Conservation (phyloP, 1,140 invertebrate species). For the Helicoverpa zea region DNA sequence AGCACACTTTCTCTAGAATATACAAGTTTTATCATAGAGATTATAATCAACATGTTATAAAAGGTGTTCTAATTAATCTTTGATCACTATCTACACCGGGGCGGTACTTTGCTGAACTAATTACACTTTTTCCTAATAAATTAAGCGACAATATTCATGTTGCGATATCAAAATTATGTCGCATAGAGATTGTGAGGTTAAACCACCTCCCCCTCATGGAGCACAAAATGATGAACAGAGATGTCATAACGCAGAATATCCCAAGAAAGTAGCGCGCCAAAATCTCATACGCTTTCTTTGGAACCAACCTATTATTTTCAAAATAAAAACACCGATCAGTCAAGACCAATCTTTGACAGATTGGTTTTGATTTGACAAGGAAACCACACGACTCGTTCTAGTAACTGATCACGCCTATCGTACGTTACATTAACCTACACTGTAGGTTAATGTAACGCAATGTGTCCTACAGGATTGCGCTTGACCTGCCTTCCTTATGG, state of each 20-base stretch:
- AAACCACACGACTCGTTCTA: background rate
- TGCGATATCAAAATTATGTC: background rate
- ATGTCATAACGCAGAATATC: too few species aligned
- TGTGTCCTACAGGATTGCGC: too few species aligned
- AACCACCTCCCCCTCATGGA: background rate
- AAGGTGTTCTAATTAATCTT: slow-evolving; percentile 17
- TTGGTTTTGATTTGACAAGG: too few species aligned
- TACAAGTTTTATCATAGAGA: slow-evolving; percentile 6
- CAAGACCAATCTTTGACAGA: too few species aligned
- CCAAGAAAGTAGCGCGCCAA: too few species aligned
- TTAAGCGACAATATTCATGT: slow-evolving; percentile 1
- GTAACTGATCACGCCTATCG: background rate
- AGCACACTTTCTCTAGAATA: background rate
- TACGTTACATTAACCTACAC: background rate
- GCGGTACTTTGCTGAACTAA: background rate
- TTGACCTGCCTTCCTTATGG: too few species aligned
- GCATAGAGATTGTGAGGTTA: background rate
- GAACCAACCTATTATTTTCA: too few species aligned
- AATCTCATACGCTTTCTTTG: too few species aligned
- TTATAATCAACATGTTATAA: background rate
- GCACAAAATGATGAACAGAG: too few species aligned
- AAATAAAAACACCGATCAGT: too few species aligned
- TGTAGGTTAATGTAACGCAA: too few species aligned
- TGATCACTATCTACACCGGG: background rate
- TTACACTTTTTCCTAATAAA: slow-evolving; percentile 6